A percentile compares a stretch with the other conserved stretches of the same genome.
phyloP scores from a whole-genome alignment of 2,113 vertebrate species.

The Eretmochelys imbricata region DNA sequence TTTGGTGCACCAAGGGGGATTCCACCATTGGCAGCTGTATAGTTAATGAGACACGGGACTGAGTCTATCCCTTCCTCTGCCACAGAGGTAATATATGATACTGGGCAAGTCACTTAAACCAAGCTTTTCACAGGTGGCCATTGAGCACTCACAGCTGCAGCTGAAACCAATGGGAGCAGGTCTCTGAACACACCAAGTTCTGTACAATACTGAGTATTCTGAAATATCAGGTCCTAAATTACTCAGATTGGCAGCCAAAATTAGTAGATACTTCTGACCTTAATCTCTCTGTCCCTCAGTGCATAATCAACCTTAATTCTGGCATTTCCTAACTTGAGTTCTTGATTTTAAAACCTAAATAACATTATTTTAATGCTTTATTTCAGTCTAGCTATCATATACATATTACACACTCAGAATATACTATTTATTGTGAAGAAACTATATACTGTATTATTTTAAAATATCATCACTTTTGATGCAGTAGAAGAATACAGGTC shows the following conservation, averaged over 20 bases:
- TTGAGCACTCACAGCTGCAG: neutral
- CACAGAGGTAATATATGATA: neutral
- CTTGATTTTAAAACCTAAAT: neutral
- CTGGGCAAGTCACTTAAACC: neutral
- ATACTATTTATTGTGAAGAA: neutral
- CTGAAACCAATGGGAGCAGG: neutral
- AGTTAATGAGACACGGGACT: neutral
- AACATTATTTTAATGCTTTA: neutral
- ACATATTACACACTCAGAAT: neutral
- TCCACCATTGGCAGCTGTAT: too few species aligned
- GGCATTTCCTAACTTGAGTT: neutral
- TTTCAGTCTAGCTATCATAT: neutral
- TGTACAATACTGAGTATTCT: neutral
- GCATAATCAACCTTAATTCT: neutral
- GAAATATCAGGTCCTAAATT: neutral
- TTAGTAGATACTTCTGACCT: neutral
- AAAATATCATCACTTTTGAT: slow-evolving; percentile 32
- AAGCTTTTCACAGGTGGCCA: neutral
- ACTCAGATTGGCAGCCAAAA: neutral
- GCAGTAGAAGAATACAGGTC: neutral
- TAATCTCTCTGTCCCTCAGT: neutral
- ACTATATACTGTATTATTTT: slow-evolving; percentile 17
- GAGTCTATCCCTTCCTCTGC: neutral
- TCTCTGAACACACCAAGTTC: neutral
- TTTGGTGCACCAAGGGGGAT: too few species aligned